Conservation (phyloP, 2,113 vertebrate genomes). For the Phyllostomus hastatus region DNA sequence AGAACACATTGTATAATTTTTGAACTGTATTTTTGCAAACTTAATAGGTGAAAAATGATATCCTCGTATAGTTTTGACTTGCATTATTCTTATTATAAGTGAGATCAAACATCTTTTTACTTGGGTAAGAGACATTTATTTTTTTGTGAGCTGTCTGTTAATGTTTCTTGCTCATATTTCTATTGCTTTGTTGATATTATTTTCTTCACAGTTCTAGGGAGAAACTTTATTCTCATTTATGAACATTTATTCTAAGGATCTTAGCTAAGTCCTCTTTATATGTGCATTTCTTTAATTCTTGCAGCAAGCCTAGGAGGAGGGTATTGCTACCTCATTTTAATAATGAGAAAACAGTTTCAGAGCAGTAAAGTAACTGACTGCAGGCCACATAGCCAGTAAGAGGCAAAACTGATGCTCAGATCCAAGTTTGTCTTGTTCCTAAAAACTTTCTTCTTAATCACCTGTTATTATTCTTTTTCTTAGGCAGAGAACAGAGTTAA, state of each 20-base stretch:
- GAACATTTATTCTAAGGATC: background rate
- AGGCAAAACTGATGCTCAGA: background rate
- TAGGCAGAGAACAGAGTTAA: background rate
- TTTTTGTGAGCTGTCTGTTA: background rate
- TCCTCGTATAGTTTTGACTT: background rate
- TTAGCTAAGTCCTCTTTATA: background rate
- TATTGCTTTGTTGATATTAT: slow-evolving; percentile 2
- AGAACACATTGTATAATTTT: background rate
- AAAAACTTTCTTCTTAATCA: background rate
- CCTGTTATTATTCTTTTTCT: background rate
- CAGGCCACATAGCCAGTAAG: background rate
- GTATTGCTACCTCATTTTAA: background rate
- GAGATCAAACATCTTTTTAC: slow-evolving; percentile 25
- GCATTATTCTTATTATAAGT: slow-evolving; percentile 21
- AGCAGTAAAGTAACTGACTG: background rate
- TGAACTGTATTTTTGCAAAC: slow-evolving; percentile 22
- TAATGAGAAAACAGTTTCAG: background rate
- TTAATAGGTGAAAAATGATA: slow-evolving; percentile 41
- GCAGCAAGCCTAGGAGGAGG: background rate
- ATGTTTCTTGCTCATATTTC: background rate
- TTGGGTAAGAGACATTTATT: background rate
- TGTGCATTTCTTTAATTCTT: background rate
- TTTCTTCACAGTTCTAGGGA: background rate
- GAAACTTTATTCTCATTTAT: background rate
- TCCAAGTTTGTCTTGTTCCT: background rate